These are phyloP conservation scores for Saguinus imperator DNA, from an alignment of 2,113 vertebrate genomes.

Conservation along the genomic window DNA sequence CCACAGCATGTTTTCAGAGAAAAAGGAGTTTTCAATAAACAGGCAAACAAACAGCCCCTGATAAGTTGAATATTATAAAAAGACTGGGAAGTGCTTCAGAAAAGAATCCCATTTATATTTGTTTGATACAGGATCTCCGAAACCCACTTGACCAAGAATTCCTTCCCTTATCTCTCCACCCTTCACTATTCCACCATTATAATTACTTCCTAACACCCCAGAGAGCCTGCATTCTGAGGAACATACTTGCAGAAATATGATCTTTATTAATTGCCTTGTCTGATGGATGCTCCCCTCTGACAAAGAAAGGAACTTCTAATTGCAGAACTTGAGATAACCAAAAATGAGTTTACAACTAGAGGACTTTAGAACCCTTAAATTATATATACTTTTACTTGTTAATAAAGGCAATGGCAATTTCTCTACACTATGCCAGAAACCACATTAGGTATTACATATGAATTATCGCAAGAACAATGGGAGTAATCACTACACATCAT, in stretches of 20 bases:
- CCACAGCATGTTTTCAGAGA: background rate
- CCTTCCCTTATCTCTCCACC: accelerated
- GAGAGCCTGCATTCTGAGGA: background rate
- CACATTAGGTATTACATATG: background rate
- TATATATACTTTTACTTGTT: background rate
- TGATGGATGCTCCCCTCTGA: background rate
- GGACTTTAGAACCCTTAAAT: background rate
- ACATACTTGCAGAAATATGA: background rate
- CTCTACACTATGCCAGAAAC: background rate
- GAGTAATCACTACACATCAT: background rate
- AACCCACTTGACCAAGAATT: background rate
- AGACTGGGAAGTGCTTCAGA: background rate
- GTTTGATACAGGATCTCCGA: background rate
- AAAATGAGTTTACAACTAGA: background rate
- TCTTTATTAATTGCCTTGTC: background rate
- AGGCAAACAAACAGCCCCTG: background rate
- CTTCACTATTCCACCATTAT: no score
- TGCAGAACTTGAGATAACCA: background rate
- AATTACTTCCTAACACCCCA: background rate
- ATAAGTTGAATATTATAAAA: background rate
- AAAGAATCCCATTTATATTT: background rate
- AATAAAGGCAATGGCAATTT: background rate
- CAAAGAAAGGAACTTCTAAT: background rate
- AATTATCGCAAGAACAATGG: background rate
- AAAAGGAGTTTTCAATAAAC: background rate